Base-by-base conservation (phyloP, 1,140 invertebrate species). In the Drosophila bocki region DNA sequence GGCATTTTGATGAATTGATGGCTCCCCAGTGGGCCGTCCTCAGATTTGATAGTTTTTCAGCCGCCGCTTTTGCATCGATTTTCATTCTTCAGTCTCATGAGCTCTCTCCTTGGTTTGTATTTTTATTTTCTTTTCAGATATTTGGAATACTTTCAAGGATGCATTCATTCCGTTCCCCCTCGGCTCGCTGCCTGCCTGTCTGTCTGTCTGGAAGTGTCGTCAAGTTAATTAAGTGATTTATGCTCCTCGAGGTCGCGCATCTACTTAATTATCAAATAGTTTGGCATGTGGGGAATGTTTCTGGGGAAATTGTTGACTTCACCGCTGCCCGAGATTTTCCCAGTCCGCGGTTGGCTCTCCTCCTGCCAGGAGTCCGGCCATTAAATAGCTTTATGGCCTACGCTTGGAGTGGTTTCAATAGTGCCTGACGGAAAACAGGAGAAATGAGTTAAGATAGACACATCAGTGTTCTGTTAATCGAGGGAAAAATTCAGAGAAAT, bases 221-320 rank as follows among this genome's bases (percentile, higher is more conserved):
- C 85, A 86, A 90, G 85, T 91, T 90, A 90, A 90, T 90, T 90
- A 90, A 90, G 85, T 90, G 85, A 90, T 90, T 90, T 90, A 90
- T 91, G 81, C 78, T 70, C 78, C 48, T 85, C 70, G 86, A 91
- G 86, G 85, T 90, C 86, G 86, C 82, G 82, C 75, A 80, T 90
- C 85, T 90, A 90, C 85, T 90, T 90, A 90, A 90, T 90, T 90
- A 90, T 90, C 85, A 90, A 90, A 90, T 90, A 91, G 78, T 90
- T 83, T 90, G 85, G 85, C 82, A 90, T 91, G 80, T 82, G 65
- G 68, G 78, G 86, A 90, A 90, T 90, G 78, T 90, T 90, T 82
- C 61, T 51, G 63, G 47, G 71, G 77, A 80, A 87, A 81, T 84
- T 84, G 71, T 81, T 81, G 53, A 32, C 62, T 67, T 37, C 37